Evolutionary conservation across 1,140 invertebrate species (phyloP), one percentile per base, ranked within the genome.

Genomic region (Magallana angulata): DNA sequence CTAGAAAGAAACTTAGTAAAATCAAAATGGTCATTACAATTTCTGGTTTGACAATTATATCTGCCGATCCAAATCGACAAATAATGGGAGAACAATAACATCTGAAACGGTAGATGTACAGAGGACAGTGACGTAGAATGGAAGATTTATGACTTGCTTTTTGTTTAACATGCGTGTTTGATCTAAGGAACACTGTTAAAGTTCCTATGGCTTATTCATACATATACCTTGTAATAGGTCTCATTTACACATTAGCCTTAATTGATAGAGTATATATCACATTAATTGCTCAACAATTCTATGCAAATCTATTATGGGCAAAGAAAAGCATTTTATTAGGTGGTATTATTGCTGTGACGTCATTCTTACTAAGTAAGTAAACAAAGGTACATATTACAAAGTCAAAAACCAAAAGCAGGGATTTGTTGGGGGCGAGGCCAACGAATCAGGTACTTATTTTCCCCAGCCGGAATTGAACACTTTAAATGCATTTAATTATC

Each of bases 241-340:
- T 18, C 24, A 18, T 76, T 76, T 18, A 76, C 36, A 24, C 24
- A 30, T 24, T 76, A 12, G 68, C 7, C 14, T 30, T 76, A 12
- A 76, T 30, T 76, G 36, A 76, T 76, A 30, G 68, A 30, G 9
- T 76, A 76, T 12, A 48, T 76, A 76, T 76, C 68, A 8, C 24
- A 76, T 76, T 76, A 76, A 30, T 76, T 76, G 36, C 36, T 9
- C 24, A 30, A 76, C 18, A 30, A 7, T 8, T 30, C 68, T 76
- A 76, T 36, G 68, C 18, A 30, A 76, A 76, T 76, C 24, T 76
- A 76, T 76, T 76, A 24, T 30, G 24, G 68, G 24, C 24, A 76
- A 76, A 76, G 12, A 12, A 36, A 7, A 24, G 68, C 24, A 30
- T 76, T 76, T 76, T 76, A 76, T 76, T 76, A 30, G 68, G 24